Base-by-base conservation (phyloP, 2,888 invertebrate genomes). In the Troides aeacus region DNA sequence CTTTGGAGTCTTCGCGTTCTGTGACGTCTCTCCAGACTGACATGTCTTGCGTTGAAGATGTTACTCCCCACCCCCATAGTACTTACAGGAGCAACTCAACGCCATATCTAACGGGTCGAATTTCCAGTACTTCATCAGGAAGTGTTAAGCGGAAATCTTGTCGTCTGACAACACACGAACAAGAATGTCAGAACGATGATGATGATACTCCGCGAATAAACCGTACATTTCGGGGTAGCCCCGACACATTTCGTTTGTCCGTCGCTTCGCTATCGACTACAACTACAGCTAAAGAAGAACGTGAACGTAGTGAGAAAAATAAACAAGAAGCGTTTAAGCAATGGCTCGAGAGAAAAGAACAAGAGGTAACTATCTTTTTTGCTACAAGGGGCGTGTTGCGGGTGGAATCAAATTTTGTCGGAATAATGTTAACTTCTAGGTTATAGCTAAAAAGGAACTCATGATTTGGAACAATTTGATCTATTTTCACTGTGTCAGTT, bases 11-110 rank as follows among this genome's bases (percentile, higher is more conserved):
- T 1, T 84, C 89, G 56, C 91, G 84, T 68, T 92, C 92, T 0
- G 89, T 86, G 72, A 89, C 88, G 66, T 91, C 90, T 67, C 77
- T 92, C 64, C 87, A 84, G 56, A 82, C 87, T 0, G 89, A 87
- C 21, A 82, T 76, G 0, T 81, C 87, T 0, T 83, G 79, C 60
- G 74, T 85, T 1, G 88, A 88, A 53, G 88, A 87, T 24, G 80
- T 90, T 46, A 92, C 92, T 0, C 92, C 92, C 0, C 92, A 92
- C 72, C 92, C 92, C 1, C 92, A 92, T 74, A 85, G 86, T 74
- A 79, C 83, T 0, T 92, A 90, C 68, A 81, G 91, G 36, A 92
- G 92, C 72, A 90, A 85, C 72, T 92, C 92, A 0, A 92, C 92
- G 10, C 92, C 92, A 0, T 84, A 87, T 65, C 76, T 92, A 23